These are phyloP conservation scores for Climacteris rufus DNA, from an alignment of 2,113 vertebrate genomes.

Conservation along the genomic window DNA sequence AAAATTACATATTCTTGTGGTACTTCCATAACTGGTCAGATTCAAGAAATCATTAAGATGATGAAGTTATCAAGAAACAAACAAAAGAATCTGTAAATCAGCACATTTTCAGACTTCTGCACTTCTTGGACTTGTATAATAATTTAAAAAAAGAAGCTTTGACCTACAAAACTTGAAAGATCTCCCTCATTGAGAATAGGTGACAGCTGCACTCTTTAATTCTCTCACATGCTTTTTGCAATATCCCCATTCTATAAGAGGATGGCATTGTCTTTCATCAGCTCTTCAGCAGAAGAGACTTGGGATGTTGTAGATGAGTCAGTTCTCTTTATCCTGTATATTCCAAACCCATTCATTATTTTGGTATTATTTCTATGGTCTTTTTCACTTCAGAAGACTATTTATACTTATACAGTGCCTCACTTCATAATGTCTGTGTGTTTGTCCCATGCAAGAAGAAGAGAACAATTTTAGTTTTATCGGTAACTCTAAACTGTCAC, in stretches of 20 bases:
- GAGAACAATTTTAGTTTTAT: not conserved
- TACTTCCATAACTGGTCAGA: not conserved
- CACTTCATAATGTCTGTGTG: not conserved
- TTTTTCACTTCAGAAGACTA: not conserved
- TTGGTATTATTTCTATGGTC: not conserved
- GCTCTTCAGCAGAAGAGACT: not conserved
- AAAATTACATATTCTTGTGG: not conserved
- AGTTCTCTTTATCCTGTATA: not conserved
- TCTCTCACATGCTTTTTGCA: not conserved
- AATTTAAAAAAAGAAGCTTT: not conserved
- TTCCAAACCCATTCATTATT: not conserved
- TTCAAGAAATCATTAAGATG: not conserved
- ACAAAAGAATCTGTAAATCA: not conserved
- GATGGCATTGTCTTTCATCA: not conserved
- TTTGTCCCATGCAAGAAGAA: not conserved
- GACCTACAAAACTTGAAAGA: not conserved
- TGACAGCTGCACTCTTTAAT: not conserved
- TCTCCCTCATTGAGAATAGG: not conserved
- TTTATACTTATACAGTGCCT: not conserved
- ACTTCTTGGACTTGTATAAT: not conserved
- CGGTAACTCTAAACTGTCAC: not conserved
- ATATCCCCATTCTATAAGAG: not conserved
- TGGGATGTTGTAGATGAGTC: not conserved
- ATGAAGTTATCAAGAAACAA: not conserved
- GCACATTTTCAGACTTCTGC: not conserved